phyloP scores from a whole-genome alignment of 2,113 vertebrate genomes.

The Anoura caudifer region DNA sequence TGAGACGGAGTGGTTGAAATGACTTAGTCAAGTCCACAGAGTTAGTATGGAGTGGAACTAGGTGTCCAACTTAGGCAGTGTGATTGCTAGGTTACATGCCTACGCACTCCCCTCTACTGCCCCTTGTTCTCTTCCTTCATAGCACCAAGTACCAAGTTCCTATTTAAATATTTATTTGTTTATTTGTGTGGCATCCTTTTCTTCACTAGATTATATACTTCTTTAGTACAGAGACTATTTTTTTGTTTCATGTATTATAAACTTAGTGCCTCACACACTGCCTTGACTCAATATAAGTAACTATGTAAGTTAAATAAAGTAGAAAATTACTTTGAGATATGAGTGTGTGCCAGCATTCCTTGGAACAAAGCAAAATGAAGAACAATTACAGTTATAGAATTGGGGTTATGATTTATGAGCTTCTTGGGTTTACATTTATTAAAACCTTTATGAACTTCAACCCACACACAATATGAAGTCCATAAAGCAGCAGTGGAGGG shows the following conservation, averaged over 20 bases:
- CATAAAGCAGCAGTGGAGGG: conserved; percentile 32
- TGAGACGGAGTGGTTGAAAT: background rate
- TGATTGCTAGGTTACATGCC: background rate
- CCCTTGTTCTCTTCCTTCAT: background rate
- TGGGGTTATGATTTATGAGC: conserved; percentile 15
- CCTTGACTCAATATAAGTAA: conserved; percentile 12
- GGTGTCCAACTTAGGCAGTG: background rate
- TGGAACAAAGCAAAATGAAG: conserved; percentile 32
- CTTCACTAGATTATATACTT: background rate
- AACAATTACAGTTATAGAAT: background rate
- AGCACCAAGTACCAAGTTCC: background rate
- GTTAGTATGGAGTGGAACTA: background rate
- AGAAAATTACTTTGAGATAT: conserved; percentile 25
- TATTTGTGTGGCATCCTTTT: background rate
- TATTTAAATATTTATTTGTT: background rate
- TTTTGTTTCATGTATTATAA: background rate
- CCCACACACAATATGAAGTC: conserved; percentile 1
- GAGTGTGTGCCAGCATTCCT: background rate
- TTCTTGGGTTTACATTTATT: conserved; percentile 50
- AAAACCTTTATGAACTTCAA: conserved; percentile 42
- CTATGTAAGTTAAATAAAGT: background rate
- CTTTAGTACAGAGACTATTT: background rate
- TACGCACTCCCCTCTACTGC: background rate
- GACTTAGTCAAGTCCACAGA: background rate
- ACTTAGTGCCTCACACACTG: background rate